Evolutionary conservation across 1,140 invertebrate species (phyloP), one percentile per base, ranked within the genome.

Genomic region (Teleopsis dalmanni): DNA sequence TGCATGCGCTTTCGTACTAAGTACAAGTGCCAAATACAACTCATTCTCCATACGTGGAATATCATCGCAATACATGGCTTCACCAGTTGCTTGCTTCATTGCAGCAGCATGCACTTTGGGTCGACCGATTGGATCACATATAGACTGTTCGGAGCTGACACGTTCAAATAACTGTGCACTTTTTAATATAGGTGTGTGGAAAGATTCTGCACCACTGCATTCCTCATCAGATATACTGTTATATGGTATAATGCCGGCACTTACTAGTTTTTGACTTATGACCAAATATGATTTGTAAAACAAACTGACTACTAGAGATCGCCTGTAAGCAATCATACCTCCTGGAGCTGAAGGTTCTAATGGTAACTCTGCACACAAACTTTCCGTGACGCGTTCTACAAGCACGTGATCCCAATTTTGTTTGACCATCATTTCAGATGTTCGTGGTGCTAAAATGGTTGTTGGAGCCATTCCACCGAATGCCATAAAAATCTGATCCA

Each of bases 11-110:
- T 79, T 80, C 3, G 78, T 81, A 50, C 88, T 91, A 0, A 84
- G 58, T 1, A 94, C 84, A 10, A 88, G 73, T 7, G 79, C 77
- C 55, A 91, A 66, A 59, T 82, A 88, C 7, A 92, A 66, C 70
- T 91, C 86, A 34, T 79, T 76, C 55, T 80, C 71, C 22, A 77
- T 72, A 38, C 60, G 62, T 0, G 88, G 88, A 51, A 91, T 81
- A 65, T 96, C 93, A 70, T 93, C 90, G 57, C 84, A 82, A 67
- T 95, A 96, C 22, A 87, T 65, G 6, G 92, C 91, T 75, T 94
- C 90, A 16, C 91, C 91, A 9, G 87, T 83, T 1, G 83, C 83
- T 73, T 95, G 91, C 70, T 94, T 91, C 11, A 79, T 73, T 4
- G 87, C 89, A 26, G 89, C 89, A 4, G 75, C 53, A 62, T 96